These are phyloP conservation scores for Dryas iulia DNA, from an alignment of 1,140 invertebrate species.

Conservation along the genomic window DNA sequence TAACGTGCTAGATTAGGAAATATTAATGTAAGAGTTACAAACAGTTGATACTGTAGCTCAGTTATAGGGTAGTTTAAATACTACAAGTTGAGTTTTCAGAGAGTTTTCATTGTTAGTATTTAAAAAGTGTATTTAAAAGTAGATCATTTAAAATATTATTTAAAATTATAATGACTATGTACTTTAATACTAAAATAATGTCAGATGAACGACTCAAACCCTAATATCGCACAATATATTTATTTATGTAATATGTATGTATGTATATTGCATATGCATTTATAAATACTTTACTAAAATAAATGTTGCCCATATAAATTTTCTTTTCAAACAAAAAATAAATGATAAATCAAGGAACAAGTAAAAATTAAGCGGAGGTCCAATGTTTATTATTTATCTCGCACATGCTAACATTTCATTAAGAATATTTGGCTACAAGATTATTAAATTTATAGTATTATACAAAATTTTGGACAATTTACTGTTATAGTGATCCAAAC, in stretches of 20 bases:
- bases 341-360: neutral
- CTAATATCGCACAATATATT: conserved; percentile 26
- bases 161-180: neutral
- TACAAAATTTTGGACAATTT: conserved; percentile 18
- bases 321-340: neutral
- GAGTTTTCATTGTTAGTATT: conserved; percentile 63
- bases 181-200: neutral
- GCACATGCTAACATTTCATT: neutral
- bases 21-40: conserved; percentile 34
- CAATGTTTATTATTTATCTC: conserved; percentile 6
- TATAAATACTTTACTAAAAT: neutral
- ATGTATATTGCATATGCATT: neutral
- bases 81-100: conserved; percentile 52
- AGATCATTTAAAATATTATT: neutral
- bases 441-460: conserved; percentile 5
- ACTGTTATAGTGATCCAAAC: conserved; percentile 26
- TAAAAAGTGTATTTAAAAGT: conserved; percentile 52
- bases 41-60: conserved; percentile 41
- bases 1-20: conserved; percentile 26
- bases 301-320: neutral
- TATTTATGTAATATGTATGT: no score
- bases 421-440: conserved; percentile 11
- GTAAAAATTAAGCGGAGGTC: conserved; percentile 12
- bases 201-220: conserved; percentile 3
- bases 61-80: conserved; percentile 30